phyloP scores from a whole-genome alignment of 1,140 invertebrate species.

The Atta cephalotes region DNA sequence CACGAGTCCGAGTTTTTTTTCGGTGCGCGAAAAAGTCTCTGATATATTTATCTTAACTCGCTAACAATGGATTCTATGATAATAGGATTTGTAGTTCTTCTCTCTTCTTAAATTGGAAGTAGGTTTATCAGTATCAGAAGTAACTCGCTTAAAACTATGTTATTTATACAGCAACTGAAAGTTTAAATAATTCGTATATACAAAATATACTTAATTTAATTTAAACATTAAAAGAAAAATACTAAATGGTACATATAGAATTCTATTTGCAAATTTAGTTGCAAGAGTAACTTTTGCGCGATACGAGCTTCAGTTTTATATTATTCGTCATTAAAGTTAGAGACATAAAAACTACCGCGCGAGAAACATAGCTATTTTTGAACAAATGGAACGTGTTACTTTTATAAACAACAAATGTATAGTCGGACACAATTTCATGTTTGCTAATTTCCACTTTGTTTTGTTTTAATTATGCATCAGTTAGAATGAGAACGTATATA shows the following conservation, averaged over 20 bases:
- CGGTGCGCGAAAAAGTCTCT: not conserved
- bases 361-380: conserved; percentile 41
- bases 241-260: not conserved
- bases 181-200: conserved; percentile 18
- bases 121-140: conserved; percentile 17
- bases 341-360: conserved; percentile 31
- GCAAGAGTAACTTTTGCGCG: not conserved
- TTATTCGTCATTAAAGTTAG: conserved; percentile 46
- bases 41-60: conserved; percentile 64
- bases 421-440: conserved; percentile 42
- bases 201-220: conserved; percentile 11
- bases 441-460: conserved; percentile 51
- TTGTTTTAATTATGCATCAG: conserved; percentile 59
- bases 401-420: conserved; percentile 44
- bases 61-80: conserved; percentile 42
- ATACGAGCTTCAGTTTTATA: not conserved
- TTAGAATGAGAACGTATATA: conserved; percentile 16
- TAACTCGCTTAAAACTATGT: conserved; percentile 15
- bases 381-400: conserved; percentile 42
- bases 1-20: not conserved
- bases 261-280: not conserved
- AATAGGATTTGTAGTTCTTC: conserved; percentile 25
- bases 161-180: not conserved
- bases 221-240: conserved; percentile 11
- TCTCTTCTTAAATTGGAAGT: not conserved